A percentile compares a stretch with the other conserved stretches of the same genome.
Evolutionary conservation across 2,888 invertebrate genomes (phyloP).

Genomic region (Xiphydria camelus): DNA sequence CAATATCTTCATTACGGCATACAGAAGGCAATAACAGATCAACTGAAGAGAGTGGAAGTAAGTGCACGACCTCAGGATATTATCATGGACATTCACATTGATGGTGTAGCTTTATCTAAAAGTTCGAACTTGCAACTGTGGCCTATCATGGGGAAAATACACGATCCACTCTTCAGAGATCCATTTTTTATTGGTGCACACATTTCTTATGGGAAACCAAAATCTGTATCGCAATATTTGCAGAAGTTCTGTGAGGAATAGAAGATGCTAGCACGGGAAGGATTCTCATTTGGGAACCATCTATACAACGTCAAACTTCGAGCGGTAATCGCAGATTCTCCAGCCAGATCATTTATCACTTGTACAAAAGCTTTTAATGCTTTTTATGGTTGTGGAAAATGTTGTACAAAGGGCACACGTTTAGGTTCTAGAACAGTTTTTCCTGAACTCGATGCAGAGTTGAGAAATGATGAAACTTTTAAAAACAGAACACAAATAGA

Average conservation of each 20-base stretch:
- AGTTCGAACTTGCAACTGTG: background rate
- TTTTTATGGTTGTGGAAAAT: conserved; percentile 7
- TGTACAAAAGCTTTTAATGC: conserved; percentile 4
- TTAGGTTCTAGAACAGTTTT: background rate
- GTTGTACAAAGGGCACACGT: background rate
- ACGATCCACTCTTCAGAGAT: background rate
- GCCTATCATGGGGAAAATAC: background rate
- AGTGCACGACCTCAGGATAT: background rate
- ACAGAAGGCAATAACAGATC: background rate
- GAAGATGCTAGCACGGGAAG: background rate
- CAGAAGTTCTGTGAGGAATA: background rate
- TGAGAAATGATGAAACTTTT: conserved; percentile 7
- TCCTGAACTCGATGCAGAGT: background rate
- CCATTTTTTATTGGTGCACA: background rate
- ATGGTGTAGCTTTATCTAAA: background rate
- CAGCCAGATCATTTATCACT: conserved; percentile 5
- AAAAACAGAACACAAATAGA: background rate
- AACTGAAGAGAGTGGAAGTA: background rate
- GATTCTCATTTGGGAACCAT: background rate
- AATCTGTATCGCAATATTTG: background rate
- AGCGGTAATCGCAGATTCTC: background rate
- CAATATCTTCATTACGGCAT: background rate
- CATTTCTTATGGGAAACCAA: background rate
- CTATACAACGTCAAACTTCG: background rate
- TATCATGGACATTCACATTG: background rate